Base-by-base conservation (phyloP, 1,140 invertebrate genomes). In the Ectropis grisescens region DNA sequence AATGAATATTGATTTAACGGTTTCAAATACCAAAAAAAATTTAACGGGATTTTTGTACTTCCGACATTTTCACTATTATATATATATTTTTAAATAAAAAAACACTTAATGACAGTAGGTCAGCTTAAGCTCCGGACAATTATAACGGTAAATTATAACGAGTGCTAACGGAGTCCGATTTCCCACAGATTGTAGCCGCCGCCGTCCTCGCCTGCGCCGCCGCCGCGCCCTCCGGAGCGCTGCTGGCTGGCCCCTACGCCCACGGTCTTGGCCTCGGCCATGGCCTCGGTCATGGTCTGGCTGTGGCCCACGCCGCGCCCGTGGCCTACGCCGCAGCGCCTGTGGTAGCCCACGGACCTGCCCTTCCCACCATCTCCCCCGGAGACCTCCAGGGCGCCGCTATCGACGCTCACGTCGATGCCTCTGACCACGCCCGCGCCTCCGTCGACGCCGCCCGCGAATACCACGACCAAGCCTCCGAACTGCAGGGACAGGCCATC, bases 381-480 rank as follows among this genome's bases (percentile, higher is more conserved):
- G 64, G 70, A 44, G 61, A 74, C 61, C 33, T 71, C 52, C 64
- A 58, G 14, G 71, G 55, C 25, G 72, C 68, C 51, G 68, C 66
- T 39, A 69, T 72, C 58, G 74, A 71, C 42, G 79, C 81, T 12
- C 78, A 79, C 38, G 74, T 79, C n/a, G 69, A 68, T 0, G 69
- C 65, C 13, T 39, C 58, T 44, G 74, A 79, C 62, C 74, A 79
- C 41, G 69, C 54, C 49, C 74, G 74, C 40, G 64, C 71, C 29
- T 60, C 72, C 29, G 66, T 66, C 36, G 69, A 83, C 38, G 67
- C 69, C 27, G 62, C 54, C 40, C 65, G 78, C 27, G 83, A 84
- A 68, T 61, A 50, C 45, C 82, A 85, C 61, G 86, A 86, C 81
- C 85, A 86, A 56, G 74, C 84, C 41, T 68, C 85, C 47, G 85